Evolutionary conservation across 2,797 vertebrate genomes (phyloP), one percentile per base, ranked within the genome.

Genomic region (Nothura maculosa): DNA sequence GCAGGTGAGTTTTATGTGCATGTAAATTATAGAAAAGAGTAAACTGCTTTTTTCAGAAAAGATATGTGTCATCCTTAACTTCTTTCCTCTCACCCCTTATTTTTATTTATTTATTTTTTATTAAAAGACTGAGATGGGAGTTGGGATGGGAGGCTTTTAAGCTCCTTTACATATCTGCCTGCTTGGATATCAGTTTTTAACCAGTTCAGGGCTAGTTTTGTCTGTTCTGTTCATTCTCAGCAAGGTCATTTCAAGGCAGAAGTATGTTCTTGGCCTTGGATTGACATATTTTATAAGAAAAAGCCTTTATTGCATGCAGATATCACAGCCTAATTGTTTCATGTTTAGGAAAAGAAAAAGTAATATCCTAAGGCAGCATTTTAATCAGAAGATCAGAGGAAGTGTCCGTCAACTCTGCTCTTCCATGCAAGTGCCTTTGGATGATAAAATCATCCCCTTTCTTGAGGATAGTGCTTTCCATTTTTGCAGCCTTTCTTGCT

Each of bases 251-350:
- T 91, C 43, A 76, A 84, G 95, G 73, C 66, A 91, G 48, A 85
- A 34, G 54, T 79, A 30, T 45, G 85, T 85, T 92, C 36, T 55
- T 22, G 54, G 57, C 72, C 48, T 82, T 90, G 54, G 77, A 63
- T 52, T 96, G 95, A 88, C 82, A 42, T 75, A 67, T 74, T 83
- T 89, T 88, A 72, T 55, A 90, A 75, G 74, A 61, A 94, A 89
- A 91, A 90, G 66, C 38, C 85, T 89, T 94, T 95, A 81, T 90
- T 96, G 74, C 34, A 27, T 79, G 80, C 70, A 66, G 86, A 50
- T 80, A 77, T 96, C 82, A 87, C 69, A 76, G 69, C 43, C 60
- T 96, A 93, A 96, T 89, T 95, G 80, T 88, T 94, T 89, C 38
- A 28, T 79, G 68, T 62, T 61, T 61, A 28, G 61, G 12, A n/a